Conservation (phyloP, 1,140 invertebrate genomes). For the Musca domestica region DNA sequence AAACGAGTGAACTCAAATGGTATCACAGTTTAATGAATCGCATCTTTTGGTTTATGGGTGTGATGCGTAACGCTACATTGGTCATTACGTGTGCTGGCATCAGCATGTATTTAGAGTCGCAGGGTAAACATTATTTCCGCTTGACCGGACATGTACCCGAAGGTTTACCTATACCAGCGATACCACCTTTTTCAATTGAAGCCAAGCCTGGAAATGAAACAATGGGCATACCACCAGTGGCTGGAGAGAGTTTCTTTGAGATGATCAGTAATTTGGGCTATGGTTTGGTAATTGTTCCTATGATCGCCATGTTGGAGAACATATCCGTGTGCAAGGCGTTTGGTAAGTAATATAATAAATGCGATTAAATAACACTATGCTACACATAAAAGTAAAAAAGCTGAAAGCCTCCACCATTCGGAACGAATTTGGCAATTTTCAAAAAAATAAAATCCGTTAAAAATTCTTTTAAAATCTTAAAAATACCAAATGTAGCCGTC, state of each 20-base stretch:
- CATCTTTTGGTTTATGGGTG: constrained; percentile 64
- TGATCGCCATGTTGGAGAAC: constrained; percentile 79
- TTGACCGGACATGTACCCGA: constrained; percentile 62
- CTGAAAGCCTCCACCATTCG: no score
- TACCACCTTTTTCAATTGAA: constrained; percentile 66
- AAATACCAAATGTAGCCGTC: no score
- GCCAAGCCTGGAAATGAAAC: constrained; percentile 48
- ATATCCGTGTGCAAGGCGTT: constrained; percentile 80
- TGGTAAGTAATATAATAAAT: constrained; percentile 42
- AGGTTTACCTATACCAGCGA: constrained; percentile 64
- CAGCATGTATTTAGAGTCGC: constrained; percentile 57
- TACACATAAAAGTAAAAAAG: no score
- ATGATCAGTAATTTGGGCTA: constrained; percentile 73
- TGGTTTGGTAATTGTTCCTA: constrained; percentile 74
- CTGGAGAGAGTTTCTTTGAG: constrained; percentile 59
- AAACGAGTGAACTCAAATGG: constrained; percentile 55
- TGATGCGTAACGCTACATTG: constrained; percentile 73
- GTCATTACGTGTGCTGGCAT: constrained; percentile 66
- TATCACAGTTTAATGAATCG: constrained; percentile 57
- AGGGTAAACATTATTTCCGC: constrained; percentile 37
- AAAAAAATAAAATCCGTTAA: no score
- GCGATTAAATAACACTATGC: no score
- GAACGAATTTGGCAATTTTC: no score
- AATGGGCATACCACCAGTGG: constrained; percentile 42
- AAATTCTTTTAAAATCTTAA: no score